Evolutionary conservation across 2,797 vertebrate genomes (phyloP).

Genomic region (Tragopan temminckii): DNA sequence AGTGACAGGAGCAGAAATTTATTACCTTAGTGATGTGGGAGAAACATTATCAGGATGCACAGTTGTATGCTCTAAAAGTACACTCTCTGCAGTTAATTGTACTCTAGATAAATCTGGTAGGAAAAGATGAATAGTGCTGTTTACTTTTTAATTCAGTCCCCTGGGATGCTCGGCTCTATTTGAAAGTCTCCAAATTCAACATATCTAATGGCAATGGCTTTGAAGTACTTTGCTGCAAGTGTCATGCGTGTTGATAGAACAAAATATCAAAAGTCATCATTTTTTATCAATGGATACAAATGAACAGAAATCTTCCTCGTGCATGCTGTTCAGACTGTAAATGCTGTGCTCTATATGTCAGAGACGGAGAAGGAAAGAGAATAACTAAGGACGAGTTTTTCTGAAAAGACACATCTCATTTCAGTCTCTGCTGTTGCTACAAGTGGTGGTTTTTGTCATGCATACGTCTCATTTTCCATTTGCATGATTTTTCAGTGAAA

Average conservation of each 20-base stretch:
- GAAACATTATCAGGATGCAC: slow-evolving; percentile 64
- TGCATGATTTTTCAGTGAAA: not conserved
- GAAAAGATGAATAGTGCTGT: slow-evolving; percentile 68
- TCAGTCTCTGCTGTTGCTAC: not conserved
- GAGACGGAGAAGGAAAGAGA: not conserved
- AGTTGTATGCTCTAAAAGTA: slow-evolving; percentile 58
- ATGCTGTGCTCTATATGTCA: not conserved
- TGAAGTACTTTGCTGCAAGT: slow-evolving; percentile 55
- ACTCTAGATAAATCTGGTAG: slow-evolving; percentile 57
- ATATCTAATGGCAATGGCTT: slow-evolving; percentile 50
- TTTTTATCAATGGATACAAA: slow-evolving; percentile 29
- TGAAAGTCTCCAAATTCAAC: slow-evolving; percentile 64
- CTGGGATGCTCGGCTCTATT: slow-evolving; percentile 41
- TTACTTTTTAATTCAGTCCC: slow-evolving; percentile 66
- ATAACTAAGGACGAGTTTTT: not conserved
- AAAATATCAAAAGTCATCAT: slow-evolving; percentile 22
- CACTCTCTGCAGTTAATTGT: slow-evolving; percentile 59
- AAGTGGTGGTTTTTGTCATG: rapidly evolving
- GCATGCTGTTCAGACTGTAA: not conserved
- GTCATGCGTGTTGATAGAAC: slow-evolving; percentile 26
- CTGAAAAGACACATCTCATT: not conserved
- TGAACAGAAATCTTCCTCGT: not conserved
- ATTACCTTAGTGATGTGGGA: slow-evolving; percentile 52
- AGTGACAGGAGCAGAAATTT: slow-evolving; percentile 25
- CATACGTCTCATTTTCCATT: not conserved